Conservation (phyloP, 2,797 vertebrate species). For the Diglossa cyanea region DNA sequence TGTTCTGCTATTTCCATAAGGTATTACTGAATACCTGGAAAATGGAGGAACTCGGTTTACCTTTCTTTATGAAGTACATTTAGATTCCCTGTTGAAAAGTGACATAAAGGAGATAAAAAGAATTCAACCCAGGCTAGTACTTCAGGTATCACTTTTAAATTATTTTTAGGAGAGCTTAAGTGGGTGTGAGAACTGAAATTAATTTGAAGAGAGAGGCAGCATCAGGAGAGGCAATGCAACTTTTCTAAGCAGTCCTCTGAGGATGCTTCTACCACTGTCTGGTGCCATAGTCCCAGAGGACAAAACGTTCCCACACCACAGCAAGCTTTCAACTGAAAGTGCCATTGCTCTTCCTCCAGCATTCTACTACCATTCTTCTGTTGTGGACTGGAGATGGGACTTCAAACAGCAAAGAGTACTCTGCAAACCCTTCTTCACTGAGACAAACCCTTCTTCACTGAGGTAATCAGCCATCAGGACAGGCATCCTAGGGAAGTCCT, state of each 20-base stretch:
- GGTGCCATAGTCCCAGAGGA: background rate
- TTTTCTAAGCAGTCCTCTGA: background rate
- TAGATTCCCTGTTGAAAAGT: background rate
- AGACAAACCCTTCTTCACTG: background rate
- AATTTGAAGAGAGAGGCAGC: background rate
- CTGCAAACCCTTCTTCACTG: background rate
- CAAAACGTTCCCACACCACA: background rate
- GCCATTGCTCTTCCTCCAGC: background rate
- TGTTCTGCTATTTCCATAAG: background rate
- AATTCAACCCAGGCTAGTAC: background rate
- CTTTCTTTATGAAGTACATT: background rate
- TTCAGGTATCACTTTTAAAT: background rate
- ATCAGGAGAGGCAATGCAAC: background rate
- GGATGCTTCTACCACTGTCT: background rate
- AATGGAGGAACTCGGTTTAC: background rate
- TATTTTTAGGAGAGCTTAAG: background rate
- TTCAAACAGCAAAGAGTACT: background rate
- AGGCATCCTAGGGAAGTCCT: background rate
- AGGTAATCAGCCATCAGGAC: background rate
- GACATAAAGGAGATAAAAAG: background rate
- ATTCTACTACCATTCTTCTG: background rate
- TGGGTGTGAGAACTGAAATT: background rate
- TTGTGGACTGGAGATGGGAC: background rate
- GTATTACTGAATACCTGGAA: background rate
- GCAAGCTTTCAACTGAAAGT: background rate